Conservation (phyloP, 2,113 vertebrate species). For the Holacanthus passer region DNA sequence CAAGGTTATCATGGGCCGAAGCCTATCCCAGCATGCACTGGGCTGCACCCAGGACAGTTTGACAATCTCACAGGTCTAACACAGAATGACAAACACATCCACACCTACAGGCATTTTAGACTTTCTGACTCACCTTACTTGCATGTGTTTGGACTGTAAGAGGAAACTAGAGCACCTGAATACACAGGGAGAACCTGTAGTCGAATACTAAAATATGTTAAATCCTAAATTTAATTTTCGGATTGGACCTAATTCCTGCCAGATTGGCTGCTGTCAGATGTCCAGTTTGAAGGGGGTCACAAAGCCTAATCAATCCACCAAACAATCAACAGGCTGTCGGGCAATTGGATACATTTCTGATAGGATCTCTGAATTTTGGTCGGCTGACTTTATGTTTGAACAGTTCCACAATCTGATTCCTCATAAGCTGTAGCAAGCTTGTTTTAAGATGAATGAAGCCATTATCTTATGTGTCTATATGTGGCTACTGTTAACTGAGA, state of each 20-base stretch:
- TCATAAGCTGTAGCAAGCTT: not conserved
- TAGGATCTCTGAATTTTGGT: not conserved
- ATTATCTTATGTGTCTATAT: too few relatives aligned
- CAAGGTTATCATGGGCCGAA: conserved; percentile 47
- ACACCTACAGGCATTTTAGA: conserved; percentile 42
- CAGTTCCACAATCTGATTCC: not conserved
- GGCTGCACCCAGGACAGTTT: conserved; percentile 47
- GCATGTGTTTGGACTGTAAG: conserved; percentile 27
- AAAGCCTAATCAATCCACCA: not conserved
- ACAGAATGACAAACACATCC: conserved; percentile 59
- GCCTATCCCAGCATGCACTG: conserved; percentile 31
- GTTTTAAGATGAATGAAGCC: not conserved
- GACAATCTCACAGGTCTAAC: conserved; percentile 35
- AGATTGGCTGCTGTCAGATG: not conserved
- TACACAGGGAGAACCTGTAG: not conserved
- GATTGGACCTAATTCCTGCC: too few relatives aligned
- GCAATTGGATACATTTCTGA: too few relatives aligned
- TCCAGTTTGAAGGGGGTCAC: not conserved
- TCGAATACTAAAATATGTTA: too few relatives aligned
- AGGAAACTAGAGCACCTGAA: conserved; percentile 20
- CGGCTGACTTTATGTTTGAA: not conserved
- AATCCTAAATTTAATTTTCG: too few relatives aligned
- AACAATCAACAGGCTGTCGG: not conserved
- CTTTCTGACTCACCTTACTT: conserved; percentile 34
- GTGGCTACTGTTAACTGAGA: not conserved